A percentile compares a stretch with the other conserved stretches of the same genome.
Evolutionary conservation across 2,113 vertebrate species (phyloP).

Genomic region (Helogale parvula): DNA sequence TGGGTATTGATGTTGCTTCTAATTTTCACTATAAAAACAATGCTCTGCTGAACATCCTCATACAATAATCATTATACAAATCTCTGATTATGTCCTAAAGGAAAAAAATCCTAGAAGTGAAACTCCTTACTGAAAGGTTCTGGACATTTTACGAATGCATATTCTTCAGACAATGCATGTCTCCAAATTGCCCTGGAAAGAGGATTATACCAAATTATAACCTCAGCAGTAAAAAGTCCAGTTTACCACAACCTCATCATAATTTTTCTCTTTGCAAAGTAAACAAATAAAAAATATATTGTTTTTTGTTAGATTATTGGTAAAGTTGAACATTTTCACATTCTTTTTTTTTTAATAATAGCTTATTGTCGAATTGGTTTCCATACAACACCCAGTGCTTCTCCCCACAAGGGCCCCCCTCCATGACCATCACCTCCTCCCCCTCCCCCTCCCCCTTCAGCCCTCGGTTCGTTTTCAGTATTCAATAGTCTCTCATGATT

Average conservation of each 20-base stretch:
- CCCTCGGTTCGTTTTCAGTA: too few relatives aligned
- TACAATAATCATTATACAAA: neutral
- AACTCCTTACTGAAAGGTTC: constrained; percentile 49
- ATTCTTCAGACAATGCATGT: neutral
- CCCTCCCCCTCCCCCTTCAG: too few relatives aligned
- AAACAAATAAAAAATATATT: constrained; percentile 15
- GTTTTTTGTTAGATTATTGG: neutral
- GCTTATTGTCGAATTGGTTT: neutral
- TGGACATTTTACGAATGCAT: neutral
- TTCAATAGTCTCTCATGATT: too few relatives aligned
- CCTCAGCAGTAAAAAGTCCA: neutral
- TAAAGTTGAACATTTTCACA: neutral
- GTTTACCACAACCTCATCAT: neutral
- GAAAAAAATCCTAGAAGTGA: neutral
- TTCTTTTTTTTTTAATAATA: constrained; percentile 35
- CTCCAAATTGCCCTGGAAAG: neutral
- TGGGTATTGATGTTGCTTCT: neutral
- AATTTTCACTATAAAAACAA: constrained; percentile 38
- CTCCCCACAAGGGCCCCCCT: too few relatives aligned
- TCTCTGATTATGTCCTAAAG: neutral
- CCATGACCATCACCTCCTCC: too few relatives aligned
- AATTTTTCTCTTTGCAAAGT: constrained; percentile 24
- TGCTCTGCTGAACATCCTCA: neutral
- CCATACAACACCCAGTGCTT: too few relatives aligned
- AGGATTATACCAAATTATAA: neutral